These are phyloP conservation scores for Gerris lacustris DNA, from an alignment of 2,888 invertebrate genomes.

Conservation along the genomic window DNA sequence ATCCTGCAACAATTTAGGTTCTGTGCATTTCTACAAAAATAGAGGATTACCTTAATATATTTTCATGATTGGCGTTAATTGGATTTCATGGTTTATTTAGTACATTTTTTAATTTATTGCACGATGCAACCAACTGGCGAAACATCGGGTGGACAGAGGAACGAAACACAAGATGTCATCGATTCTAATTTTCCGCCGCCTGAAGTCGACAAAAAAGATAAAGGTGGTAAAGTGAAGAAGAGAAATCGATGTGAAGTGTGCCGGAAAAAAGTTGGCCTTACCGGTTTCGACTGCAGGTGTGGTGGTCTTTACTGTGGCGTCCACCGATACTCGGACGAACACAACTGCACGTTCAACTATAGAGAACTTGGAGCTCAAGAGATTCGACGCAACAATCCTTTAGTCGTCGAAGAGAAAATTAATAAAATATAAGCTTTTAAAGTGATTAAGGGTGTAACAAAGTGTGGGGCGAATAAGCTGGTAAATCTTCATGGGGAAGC, in stretches of 20 bases:
- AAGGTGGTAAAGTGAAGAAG: background rate
- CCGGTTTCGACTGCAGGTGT: conserved; percentile 97
- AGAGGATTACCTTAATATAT: too few species aligned
- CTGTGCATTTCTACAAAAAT: too few species aligned
- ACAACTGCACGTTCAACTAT: conserved; percentile 97
- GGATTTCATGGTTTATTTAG: background rate
- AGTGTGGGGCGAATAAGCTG: too few species aligned
- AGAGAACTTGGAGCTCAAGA: conserved; percentile 95
- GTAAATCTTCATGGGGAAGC: too few species aligned
- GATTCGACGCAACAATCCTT: conserved; percentile 97
- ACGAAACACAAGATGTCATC: too few species aligned
- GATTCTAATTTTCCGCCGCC: too few species aligned
- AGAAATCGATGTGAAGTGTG: conserved; percentile 8
- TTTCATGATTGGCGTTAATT: background rate
- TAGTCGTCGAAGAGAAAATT: conserved; percentile 96
- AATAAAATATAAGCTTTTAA: conserved; percentile 59
- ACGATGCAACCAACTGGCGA: background rate
- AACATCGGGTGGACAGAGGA: background rate
- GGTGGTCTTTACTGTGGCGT: conserved; percentile 94
- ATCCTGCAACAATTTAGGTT: too few species aligned
- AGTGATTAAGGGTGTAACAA: too few species aligned
- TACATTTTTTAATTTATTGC: background rate
- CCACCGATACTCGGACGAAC: conserved; percentile 98
- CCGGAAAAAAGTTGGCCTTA: background rate
- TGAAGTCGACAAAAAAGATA: background rate